Evolutionary conservation across 2,888 invertebrate species (phyloP).

Genomic region (Cephus pulcher): DNA sequence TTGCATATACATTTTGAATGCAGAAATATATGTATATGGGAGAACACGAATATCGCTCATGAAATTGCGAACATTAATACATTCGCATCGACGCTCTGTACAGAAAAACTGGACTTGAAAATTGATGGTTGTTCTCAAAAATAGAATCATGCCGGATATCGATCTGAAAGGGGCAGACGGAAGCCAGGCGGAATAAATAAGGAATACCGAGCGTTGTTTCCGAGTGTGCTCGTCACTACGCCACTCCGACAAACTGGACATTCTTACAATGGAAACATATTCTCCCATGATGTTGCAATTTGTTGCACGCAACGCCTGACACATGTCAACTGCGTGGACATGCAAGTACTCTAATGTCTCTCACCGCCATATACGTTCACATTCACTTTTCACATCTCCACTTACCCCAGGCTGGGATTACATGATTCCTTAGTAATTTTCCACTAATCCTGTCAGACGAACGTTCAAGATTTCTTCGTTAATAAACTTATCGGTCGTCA

Average conservation of each 20-base stretch:
- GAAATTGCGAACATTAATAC: background rate
- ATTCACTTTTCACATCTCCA: background rate
- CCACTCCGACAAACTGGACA: background rate
- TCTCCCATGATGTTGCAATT: conserved; percentile 31
- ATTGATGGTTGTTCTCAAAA: background rate
- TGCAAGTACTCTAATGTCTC: conserved; percentile 4
- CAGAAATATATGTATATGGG: conserved; percentile 11
- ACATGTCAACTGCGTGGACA: conserved; percentile 32
- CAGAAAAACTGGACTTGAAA: background rate
- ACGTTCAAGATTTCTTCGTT: background rate
- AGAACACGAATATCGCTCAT: background rate
- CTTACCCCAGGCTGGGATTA: background rate
- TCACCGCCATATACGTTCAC: background rate
- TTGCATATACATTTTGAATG: conserved; percentile 28
- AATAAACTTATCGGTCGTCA: background rate
- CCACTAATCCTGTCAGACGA: background rate
- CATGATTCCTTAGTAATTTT: background rate
- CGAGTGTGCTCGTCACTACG: background rate
- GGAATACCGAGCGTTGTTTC: background rate
- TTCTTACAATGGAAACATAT: background rate
- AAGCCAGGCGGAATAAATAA: background rate
- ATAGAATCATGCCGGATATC: background rate
- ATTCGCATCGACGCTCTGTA: background rate
- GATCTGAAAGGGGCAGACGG: background rate
- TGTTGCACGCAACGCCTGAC: conserved; percentile 39